Base-by-base conservation (phyloP, 1,140 invertebrate genomes). In the Ephestia elutella region DNA sequence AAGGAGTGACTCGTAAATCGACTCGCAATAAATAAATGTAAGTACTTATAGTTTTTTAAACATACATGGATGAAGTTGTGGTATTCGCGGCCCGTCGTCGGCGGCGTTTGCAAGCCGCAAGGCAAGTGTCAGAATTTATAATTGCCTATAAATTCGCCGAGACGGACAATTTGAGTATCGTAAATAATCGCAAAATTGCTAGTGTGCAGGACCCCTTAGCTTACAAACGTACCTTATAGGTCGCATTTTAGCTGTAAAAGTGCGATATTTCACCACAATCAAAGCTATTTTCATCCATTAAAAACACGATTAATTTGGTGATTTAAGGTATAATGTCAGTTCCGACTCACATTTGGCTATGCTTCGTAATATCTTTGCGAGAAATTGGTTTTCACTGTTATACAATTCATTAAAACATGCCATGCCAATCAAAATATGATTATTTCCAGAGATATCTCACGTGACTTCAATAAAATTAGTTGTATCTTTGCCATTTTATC, bases 111-210 rank as follows among this genome's bases (percentile, higher is more conserved):
- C 38, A 44, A 35, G 38, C 38, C 38, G 50, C 50, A n/a, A 53
- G 21, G 19, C 50, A 20, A 10, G 50, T 25, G 21, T 53, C 20
- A 53, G 38, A 44, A 44, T 44, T 44, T 61, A 58, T 67, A 70
- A 68, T 61, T 63, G 63, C 48, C 63, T 65, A 72, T 71, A 71
- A 71, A 72, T 71, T 65, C 44, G 64, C 63, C 56, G 62, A 44
- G 54, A 56, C 50, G 20, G 50, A 65, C 59, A 70, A 71, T 72
- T 72, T 68, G 60, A 63, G 61, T 59, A 54, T 70, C 70, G 59
- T 76, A 75, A 76, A 76, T 79, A 70, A 70, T 70, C 60, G 51
- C 61, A 66, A 63, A 69, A 68, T 67, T 70, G 60, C 21, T 53
- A 25, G 13, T 53, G 21, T 25, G 50, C 11, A 44, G 13, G 38